Percentiles rank a stretch among this genome's conserved stretches.
These are phyloP conservation scores for Drosophila biarmipes DNA, from an alignment of 1,140 invertebrate genomes.

Conservation along the genomic window DNA sequence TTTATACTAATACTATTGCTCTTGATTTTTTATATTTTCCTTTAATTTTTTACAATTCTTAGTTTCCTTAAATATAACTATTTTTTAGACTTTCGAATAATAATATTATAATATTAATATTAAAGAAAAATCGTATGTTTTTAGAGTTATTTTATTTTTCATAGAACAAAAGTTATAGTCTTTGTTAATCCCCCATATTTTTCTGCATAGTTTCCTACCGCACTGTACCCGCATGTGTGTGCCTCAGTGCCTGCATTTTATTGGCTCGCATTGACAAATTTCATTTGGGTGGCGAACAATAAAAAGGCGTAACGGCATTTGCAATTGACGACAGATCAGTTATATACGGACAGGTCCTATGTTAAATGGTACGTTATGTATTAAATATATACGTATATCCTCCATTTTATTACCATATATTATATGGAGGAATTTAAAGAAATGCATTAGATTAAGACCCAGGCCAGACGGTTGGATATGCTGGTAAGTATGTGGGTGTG, in stretches of 20 bases:
- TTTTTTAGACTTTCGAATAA: no score
- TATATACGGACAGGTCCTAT: conserved; percentile 16
- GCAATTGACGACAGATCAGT: conserved; percentile 29
- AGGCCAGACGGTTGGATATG: conserved; percentile 30
- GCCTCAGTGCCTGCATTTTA: conserved; percentile 67
- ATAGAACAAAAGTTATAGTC: no score
- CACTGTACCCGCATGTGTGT: conserved; percentile 19
- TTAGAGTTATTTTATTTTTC: no score
- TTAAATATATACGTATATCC: neutral
- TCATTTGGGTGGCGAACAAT: conserved; percentile 56
- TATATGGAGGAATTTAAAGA: neutral
- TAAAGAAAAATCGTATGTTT: no score
- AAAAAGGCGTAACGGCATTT: conserved; percentile 71
- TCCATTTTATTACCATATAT: neutral
- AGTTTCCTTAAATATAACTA: no score
- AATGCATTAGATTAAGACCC: conserved; percentile 2
- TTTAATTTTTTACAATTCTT: no score
- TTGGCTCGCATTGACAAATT: conserved; percentile 71
- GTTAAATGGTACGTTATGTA: conserved; percentile 24
- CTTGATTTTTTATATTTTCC: no score
- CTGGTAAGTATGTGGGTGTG: neutral
- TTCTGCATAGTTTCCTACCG: neutral
- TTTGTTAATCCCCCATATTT: neutral
- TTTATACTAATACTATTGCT: no score
- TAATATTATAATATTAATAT: no score